Conservation (phyloP, 2,888 invertebrate species). For the Keiferia lycopersicella region DNA sequence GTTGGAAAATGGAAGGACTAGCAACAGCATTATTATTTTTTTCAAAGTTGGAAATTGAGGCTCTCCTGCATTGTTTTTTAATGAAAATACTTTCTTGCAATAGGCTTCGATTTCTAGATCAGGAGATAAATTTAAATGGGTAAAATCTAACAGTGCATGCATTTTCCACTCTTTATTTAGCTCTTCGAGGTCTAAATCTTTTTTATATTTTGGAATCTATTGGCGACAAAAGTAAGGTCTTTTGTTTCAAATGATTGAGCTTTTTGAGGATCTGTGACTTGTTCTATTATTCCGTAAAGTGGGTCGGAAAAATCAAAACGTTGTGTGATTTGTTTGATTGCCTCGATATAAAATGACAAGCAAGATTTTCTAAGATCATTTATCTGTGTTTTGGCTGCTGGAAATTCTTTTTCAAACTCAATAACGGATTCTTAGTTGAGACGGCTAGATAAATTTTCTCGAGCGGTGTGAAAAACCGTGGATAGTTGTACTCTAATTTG, state of each 20-base stretch:
- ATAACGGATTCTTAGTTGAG: background rate
- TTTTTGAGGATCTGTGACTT: slow-evolving; percentile 16
- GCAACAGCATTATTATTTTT: slow-evolving; percentile 30
- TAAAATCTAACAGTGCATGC: slow-evolving; percentile 12
- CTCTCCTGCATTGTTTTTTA: too few species aligned
- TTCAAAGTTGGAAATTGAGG: slow-evolving; percentile 33
- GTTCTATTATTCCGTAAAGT: slow-evolving; percentile 24
- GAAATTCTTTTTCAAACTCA: background rate
- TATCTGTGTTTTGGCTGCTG: slow-evolving; percentile 14
- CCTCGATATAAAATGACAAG: background rate
- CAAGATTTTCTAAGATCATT: slow-evolving; percentile 30
- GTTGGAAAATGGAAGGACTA: slow-evolving; percentile 36
- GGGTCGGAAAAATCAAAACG: slow-evolving; percentile 31
- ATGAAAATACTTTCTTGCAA: too few species aligned
- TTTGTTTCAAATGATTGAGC: slow-evolving; percentile 20
- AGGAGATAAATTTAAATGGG: background rate
- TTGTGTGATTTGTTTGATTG: slow-evolving; percentile 33
- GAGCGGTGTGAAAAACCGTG: background rate
- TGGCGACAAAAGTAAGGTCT: background rate
- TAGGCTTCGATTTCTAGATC: too few species aligned
- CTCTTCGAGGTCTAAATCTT: slow-evolving; percentile 6
- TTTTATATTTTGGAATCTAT: background rate
- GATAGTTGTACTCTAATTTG: background rate
- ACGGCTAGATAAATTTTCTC: background rate
- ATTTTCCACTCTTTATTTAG: slow-evolving; percentile 14